Conservation (phyloP, 2,888 invertebrate species). For the Aproaerema taeniolella region DNA sequence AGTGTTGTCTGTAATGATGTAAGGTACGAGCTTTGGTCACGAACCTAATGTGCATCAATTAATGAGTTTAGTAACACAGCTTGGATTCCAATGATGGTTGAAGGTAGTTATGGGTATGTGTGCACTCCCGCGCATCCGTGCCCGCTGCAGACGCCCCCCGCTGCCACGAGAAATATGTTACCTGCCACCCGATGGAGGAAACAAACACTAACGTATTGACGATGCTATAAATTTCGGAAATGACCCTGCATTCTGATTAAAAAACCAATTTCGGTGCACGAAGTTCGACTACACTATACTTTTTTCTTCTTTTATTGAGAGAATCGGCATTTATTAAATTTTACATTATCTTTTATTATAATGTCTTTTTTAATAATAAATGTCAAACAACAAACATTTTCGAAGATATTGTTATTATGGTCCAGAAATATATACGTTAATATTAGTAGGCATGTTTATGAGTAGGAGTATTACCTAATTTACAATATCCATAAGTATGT, state of each 20-base stretch:
- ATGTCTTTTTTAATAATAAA: constrained; percentile 14
- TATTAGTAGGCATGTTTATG: constrained; percentile 1
- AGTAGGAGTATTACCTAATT: too few relatives aligned
- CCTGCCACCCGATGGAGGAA: constrained; percentile 58
- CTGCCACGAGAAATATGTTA: constrained; percentile 57
- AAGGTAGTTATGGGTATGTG: too few relatives aligned
- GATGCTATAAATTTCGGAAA: constrained; percentile 61
- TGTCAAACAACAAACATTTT: too few relatives aligned
- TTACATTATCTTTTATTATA: constrained; percentile 14
- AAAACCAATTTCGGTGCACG: constrained; percentile 55
- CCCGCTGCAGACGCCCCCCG: constrained; percentile 59
- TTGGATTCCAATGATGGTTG: neutral
- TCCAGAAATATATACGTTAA: too few relatives aligned
- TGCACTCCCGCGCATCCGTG: constrained; percentile 13
- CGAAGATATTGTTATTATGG: too few relatives aligned
- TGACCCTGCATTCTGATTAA: constrained; percentile 59
- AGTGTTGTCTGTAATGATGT: too few relatives aligned
- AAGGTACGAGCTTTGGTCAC: too few relatives aligned
- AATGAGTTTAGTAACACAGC: neutral
- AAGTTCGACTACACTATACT: constrained; percentile 32
- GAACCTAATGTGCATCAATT: too few relatives aligned
- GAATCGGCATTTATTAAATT: constrained; percentile 15
- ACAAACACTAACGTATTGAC: constrained; percentile 62
- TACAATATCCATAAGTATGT: too few relatives aligned
- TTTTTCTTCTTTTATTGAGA: constrained; percentile 26